Base-by-base conservation (phyloP, 1,140 invertebrate species). In the Heterodera schachtii region DNA sequence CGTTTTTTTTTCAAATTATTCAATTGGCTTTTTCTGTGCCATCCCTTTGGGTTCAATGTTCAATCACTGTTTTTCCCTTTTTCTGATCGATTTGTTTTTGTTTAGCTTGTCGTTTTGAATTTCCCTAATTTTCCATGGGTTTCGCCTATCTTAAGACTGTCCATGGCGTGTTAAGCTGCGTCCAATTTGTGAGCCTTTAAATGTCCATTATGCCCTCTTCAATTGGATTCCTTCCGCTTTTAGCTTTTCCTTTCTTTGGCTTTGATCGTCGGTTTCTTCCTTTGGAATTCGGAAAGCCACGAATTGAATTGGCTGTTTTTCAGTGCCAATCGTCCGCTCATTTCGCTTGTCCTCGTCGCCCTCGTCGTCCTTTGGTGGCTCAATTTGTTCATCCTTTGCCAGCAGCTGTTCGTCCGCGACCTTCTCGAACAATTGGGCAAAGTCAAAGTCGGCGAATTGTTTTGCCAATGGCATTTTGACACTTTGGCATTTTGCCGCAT, bases 351-450 rank as follows among this genome's bases (percentile, higher is more conserved):
- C 16, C 49, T 82, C 13, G 67, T 81, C 46, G 75, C 71, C 41
- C 73, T 82, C 13, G 19, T 57, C 44, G 11, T 66, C 21, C 16
- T 47, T 19, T 82, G 81, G 76, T 19, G 77, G 31, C 67, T 69
- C 41, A 57, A 21, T 46, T 44, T 70, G 41, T 44, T 31, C 41
- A 82, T 82, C 46, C 21, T 81, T 7, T 43, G 73, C 21, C 69
- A 82, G 9, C 81, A 82, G 52, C 41, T 82, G 16, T 80, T 82
- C 57, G 81, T 70, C 44, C 77, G 21, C 6, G 81, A 82, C 67
- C 43, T 82, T 31, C 46, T 82, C 11, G 81, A 82, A 73, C 70
- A 82, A 66, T 31, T 82, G 79, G 81, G 81, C 49, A 82, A 82
- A 67, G 49, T 41, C 7, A 82, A 82, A 60, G 81, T 73, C 19